Conservation (phyloP, 1,140 invertebrate genomes). For the Drosophila triauraria region DNA sequence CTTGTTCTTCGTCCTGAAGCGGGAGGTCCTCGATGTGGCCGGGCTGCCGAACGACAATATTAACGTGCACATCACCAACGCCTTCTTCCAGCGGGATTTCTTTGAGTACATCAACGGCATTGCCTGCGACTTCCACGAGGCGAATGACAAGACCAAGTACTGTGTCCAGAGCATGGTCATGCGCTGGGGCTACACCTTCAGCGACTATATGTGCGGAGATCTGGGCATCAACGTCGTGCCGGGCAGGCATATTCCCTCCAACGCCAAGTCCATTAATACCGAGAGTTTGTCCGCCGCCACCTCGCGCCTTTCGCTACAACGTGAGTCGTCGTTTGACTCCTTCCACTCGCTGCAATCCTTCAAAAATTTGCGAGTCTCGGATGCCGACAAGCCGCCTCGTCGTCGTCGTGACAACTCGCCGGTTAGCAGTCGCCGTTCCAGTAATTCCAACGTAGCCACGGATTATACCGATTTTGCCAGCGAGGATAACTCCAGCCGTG, state of each 20-base stretch:
- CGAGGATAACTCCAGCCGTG: conserved; percentile 15
- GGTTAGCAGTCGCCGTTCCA: background rate
- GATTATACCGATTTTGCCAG: conserved; percentile 21
- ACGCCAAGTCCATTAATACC: conserved; percentile 20
- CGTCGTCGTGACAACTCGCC: background rate
- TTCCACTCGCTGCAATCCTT: conserved; percentile 1
- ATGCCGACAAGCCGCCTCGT: background rate
- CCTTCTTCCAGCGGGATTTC: conserved; percentile 52
- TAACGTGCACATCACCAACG: conserved; percentile 46
- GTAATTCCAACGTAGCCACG: no score
- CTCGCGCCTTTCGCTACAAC: background rate
- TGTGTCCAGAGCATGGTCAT: conserved; percentile 64
- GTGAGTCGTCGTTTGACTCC: conserved; percentile 1
- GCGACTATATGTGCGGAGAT: conserved; percentile 71
- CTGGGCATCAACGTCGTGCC: conserved; percentile 54
- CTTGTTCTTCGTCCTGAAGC: conserved; percentile 65
- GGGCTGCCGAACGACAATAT: conserved; percentile 22
- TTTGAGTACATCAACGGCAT: conserved; percentile 64
- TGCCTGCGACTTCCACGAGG: conserved; percentile 55
- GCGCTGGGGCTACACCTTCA: conserved; percentile 71
- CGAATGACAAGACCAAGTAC: conserved; percentile 63
- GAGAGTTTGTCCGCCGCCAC: background rate
- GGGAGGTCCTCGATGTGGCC: conserved; percentile 38
- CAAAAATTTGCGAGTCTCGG: background rate
- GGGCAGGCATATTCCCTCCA: conserved; percentile 57